phyloP scores from a whole-genome alignment of 2,113 vertebrate species.

The Equus quagga region DNA sequence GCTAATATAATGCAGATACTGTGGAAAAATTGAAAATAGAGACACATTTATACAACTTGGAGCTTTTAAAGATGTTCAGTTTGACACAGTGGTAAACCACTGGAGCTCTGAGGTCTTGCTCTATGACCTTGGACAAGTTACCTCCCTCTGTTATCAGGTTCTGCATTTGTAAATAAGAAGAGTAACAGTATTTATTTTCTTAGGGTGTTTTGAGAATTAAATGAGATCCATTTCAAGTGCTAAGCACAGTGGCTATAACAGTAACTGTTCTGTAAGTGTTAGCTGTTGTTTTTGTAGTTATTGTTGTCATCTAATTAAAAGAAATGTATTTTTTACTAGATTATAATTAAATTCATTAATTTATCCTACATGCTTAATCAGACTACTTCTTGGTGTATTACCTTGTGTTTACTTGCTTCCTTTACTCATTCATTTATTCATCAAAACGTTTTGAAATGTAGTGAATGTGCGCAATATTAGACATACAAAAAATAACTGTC shows the following conservation, averaged over 20 bases:
- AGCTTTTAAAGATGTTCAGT: neutral
- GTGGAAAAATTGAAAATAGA: neutral
- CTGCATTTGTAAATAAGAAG: neutral
- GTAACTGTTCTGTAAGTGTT: neutral
- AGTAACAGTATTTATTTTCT: neutral
- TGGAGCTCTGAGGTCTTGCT: neutral
- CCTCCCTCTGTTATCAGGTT: neutral
- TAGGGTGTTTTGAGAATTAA: neutral
- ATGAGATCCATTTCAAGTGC: neutral
- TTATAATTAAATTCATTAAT: neutral
- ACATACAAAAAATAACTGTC: neutral
- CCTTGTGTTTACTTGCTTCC: neutral
- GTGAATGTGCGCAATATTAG: neutral
- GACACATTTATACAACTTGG: neutral
- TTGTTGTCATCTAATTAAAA: slow-evolving; percentile 9
- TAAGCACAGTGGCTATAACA: neutral
- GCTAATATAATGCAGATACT: neutral
- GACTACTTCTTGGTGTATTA: neutral
- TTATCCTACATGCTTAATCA: neutral
- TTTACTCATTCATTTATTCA: neutral
- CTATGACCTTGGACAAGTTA: neutral
- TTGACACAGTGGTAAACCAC: neutral
- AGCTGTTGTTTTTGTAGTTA: neutral
- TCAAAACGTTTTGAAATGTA: neutral
- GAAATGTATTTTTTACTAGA: neutral